Evolutionary conservation across 2,113 vertebrate genomes (phyloP).

Genomic region (Nansenia antarctica): DNA sequence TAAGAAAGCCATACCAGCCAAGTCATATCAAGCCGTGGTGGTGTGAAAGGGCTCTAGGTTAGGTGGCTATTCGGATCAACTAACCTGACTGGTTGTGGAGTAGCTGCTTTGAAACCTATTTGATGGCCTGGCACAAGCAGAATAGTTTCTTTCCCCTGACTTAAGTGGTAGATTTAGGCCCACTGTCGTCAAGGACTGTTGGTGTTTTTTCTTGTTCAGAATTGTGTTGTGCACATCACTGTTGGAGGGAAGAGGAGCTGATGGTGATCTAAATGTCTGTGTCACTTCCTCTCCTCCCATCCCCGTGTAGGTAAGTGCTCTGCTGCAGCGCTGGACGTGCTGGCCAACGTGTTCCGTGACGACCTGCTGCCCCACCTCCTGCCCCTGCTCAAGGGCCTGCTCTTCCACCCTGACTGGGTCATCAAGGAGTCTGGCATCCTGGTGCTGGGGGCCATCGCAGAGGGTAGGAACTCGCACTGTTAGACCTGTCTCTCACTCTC

Average conservation of each 20-base stretch:
- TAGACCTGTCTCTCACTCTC: neutral
- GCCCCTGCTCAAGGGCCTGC: constrained; percentile 89
- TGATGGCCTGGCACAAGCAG: too few relatives aligned
- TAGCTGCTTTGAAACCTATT: too few relatives aligned
- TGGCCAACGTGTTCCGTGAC: constrained; percentile 94
- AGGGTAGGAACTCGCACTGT: constrained; percentile 69
- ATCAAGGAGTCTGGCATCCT: constrained; percentile 95
- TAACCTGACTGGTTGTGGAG: too few relatives aligned
- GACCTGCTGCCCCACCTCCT: constrained; percentile 92
- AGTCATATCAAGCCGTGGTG: too few relatives aligned
- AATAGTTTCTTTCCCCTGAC: too few relatives aligned
- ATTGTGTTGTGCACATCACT: too few relatives aligned
- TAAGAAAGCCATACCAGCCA: too few relatives aligned
- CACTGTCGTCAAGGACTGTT: too few relatives aligned
- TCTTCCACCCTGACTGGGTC: constrained; percentile 96
- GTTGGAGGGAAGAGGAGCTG: neutral
- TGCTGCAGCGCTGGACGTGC: constrained; percentile 87
- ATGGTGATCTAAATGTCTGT: neutral
- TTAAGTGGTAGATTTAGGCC: too few relatives aligned
- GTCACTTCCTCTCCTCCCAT: neutral
- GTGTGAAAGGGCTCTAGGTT: too few relatives aligned
- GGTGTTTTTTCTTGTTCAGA: too few relatives aligned
- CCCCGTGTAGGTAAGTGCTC: constrained; percentile 86
- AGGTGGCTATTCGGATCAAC: too few relatives aligned
- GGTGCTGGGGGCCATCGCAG: constrained; percentile 91